These are phyloP conservation scores for Vollenhovia emeryi DNA, from an alignment of 1,140 invertebrate genomes.

Conservation along the genomic window DNA sequence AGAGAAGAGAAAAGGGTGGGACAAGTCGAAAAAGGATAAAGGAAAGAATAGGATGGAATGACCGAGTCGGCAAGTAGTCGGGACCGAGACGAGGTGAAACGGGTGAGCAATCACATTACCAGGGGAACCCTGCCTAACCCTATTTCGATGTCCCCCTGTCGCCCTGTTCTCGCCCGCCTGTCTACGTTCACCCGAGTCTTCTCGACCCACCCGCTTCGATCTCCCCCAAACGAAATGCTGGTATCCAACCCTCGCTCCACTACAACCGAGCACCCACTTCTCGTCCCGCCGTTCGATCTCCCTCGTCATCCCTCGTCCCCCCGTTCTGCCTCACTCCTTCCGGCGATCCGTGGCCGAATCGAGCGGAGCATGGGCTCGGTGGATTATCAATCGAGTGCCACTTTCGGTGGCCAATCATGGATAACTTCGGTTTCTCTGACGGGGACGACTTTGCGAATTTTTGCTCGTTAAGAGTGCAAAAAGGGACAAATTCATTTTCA, in stretches of 20 bases:
- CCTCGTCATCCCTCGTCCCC: not conserved
- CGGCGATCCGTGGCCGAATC: conserved; percentile 63
- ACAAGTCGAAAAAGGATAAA: not conserved
- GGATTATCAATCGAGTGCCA: conserved; percentile 74
- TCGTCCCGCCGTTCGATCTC: conserved; percentile 40
- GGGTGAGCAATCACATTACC: conserved; percentile 81
- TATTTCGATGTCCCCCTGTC: conserved; percentile 77
- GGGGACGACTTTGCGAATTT: conserved; percentile 36
- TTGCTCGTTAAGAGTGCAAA: not conserved
- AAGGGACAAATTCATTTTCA: not conserved
- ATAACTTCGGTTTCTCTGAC: conserved; percentile 56
- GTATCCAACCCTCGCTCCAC: conserved; percentile 51
- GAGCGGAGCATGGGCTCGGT: conserved; percentile 57
- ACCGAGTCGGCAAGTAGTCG: conserved; percentile 66
- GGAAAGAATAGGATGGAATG: conserved; percentile 65
- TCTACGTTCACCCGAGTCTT: conserved; percentile 64
- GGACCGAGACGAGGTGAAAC: conserved; percentile 75
- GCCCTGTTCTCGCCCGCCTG: conserved; percentile 62
- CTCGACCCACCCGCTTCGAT: conserved; percentile 65
- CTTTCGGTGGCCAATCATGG: conserved; percentile 65
- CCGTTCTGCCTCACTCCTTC: not conserved
- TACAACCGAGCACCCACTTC: conserved; percentile 46
- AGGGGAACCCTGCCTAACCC: conserved; percentile 75
- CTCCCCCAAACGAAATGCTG: conserved; percentile 34
- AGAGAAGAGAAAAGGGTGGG: not conserved